These are phyloP conservation scores for Drosophila tanythrix DNA, from an alignment of 2,888 invertebrate species.

Conservation along the genomic window DNA sequence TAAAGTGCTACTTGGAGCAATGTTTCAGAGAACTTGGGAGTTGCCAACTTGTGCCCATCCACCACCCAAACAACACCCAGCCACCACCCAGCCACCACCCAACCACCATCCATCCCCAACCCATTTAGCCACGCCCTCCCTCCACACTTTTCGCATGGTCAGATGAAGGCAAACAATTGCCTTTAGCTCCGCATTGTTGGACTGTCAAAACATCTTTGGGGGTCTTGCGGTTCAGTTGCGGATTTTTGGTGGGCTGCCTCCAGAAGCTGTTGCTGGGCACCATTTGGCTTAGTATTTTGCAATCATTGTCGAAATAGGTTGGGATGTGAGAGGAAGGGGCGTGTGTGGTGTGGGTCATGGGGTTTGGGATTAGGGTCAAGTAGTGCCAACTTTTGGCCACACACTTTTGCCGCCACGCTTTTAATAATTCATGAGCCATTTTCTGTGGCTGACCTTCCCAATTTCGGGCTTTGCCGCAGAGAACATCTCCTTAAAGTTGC, in stretches of 20 bases:
- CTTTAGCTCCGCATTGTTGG: slow-evolving; percentile 30
- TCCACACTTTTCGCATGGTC: slow-evolving; percentile 4
- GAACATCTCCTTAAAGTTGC: slow-evolving; percentile 29
- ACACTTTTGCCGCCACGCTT: slow-evolving; percentile 42
- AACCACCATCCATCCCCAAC: too few relatives aligned
- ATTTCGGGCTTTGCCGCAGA: slow-evolving; percentile 51
- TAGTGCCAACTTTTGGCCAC: slow-evolving; percentile 37
- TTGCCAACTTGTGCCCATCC: slow-evolving; percentile 3
- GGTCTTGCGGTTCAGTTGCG: slow-evolving; percentile 38
- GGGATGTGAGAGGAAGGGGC: too few relatives aligned
- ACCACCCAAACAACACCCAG: too few relatives aligned
- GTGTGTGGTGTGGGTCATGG: slow-evolving; percentile 2
- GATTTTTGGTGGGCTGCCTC: not conserved
- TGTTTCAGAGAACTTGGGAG: slow-evolving; percentile 11
- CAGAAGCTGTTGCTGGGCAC: not conserved
- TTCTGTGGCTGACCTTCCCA: slow-evolving; percentile 72
- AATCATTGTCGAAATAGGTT: slow-evolving; percentile 52
- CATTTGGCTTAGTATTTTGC: slow-evolving; percentile 72
- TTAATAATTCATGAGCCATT: slow-evolving; percentile 76
- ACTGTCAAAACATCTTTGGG: slow-evolving; percentile 65
- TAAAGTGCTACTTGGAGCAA: slow-evolving; percentile 72
- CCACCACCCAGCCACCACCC: not conserved
- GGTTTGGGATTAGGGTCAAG: slow-evolving; percentile 70
- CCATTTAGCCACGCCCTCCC: not conserved
- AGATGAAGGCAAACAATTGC: slow-evolving; percentile 22